Conservation (phyloP, 2,113 vertebrate genomes). For the Silurus meridionalis region DNA sequence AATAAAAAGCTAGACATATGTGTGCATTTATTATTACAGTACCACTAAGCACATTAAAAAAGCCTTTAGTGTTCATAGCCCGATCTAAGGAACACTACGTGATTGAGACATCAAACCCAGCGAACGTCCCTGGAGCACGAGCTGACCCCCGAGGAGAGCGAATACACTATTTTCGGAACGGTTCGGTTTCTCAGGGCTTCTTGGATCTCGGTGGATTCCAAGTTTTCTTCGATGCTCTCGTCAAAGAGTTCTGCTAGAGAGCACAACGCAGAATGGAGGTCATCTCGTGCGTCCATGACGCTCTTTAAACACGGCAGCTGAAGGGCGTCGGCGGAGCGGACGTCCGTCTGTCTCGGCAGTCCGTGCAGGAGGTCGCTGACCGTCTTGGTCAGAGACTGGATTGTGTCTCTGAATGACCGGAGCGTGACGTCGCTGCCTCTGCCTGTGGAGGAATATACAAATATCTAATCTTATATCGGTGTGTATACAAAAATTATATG, state of each 20-base stretch:
- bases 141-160: constrained; percentile 53
- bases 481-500: neutral
- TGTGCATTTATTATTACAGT: constrained; percentile 16
- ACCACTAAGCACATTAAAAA: constrained; percentile 1
- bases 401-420: constrained; percentile 54
- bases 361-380: constrained; percentile 65
- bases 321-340: constrained; percentile 35
- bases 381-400: constrained; percentile 65
- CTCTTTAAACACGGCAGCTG: constrained; percentile 57
- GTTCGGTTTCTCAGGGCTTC: constrained; percentile 42
- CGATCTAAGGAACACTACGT: neutral
- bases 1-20: neutral
- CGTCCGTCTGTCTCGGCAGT: constrained; percentile 37
- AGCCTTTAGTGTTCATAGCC: neutral
- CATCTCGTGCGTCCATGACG: constrained; percentile 55
- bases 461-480: neutral
- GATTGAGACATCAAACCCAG: constrained; percentile 76
- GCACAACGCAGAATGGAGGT: constrained; percentile 72
- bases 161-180: constrained; percentile 61
- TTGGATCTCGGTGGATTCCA: constrained; percentile 2
- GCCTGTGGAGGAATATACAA: constrained; percentile 48
- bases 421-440: constrained; percentile 54
- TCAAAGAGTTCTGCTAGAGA: constrained; percentile 66
- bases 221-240: constrained; percentile 32
- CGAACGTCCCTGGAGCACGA: constrained; percentile 60